Percentiles rank a stretch among this genome's conserved stretches.
phyloP scores from a whole-genome alignment of 2,797 vertebrate genomes.

The Halcyon badia region DNA sequence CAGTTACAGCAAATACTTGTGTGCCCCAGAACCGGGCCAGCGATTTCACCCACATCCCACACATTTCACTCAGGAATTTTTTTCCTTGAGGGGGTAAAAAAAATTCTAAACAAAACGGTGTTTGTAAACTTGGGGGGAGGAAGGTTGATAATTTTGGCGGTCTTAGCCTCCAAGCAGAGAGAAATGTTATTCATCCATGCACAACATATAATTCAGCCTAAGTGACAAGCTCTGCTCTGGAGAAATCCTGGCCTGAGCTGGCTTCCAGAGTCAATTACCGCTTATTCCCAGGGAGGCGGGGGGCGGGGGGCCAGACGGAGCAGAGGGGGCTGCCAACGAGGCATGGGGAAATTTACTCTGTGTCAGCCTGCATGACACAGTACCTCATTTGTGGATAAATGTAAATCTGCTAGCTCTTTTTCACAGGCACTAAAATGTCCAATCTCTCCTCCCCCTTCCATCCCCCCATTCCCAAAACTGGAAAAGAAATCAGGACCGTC shows the following conservation, averaged over 20 bases:
- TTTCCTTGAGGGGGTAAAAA: neutral
- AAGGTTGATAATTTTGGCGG: conserved; percentile 55
- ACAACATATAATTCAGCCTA: conserved; percentile 74
- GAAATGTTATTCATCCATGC: conserved; percentile 72
- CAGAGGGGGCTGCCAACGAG: conserved; percentile 51
- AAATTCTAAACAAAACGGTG: conserved; percentile 32
- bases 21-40: neutral
- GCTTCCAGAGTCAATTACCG: conserved; percentile 72
- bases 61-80: neutral
- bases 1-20: neutral
- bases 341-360: conserved; percentile 56
- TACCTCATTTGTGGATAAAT: conserved; percentile 76
- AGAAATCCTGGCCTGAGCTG: conserved; percentile 73
- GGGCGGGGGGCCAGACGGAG: conserved; percentile 38
- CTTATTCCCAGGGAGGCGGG: conserved; percentile 68
- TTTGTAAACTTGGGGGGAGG: conserved; percentile 30
- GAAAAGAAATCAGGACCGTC: conserved; percentile 30
- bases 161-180: conserved; percentile 50
- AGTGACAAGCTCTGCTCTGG: conserved; percentile 74
- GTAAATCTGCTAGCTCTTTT: conserved; percentile 68
- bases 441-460: conserved; percentile 15
- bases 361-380: conserved; percentile 66
- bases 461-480: neutral
- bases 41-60: neutral
- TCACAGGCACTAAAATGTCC: conserved; percentile 59